Percentiles rank a stretch among this genome's conserved stretches.
Conservation (phyloP, 2,888 invertebrate genomes). For the Melinaea menophilus region DNA sequence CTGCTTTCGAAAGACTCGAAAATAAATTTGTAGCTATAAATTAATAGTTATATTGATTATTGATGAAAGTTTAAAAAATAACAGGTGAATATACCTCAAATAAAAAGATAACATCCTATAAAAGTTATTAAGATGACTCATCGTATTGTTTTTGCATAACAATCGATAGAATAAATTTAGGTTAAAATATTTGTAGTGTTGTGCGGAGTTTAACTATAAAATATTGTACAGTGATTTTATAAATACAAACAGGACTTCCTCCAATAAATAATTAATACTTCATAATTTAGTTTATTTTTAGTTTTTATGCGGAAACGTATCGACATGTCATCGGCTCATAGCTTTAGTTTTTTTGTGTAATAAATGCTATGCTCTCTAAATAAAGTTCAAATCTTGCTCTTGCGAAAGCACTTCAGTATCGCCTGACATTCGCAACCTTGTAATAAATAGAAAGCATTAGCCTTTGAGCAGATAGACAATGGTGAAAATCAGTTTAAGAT, state of each 20-base stretch:
- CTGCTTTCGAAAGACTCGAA: slow-evolving; percentile 65
- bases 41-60: slow-evolving; percentile 50
- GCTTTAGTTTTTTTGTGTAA: slow-evolving; percentile 57
- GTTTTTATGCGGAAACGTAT: slow-evolving; percentile 67
- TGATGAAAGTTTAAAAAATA: slow-evolving; percentile 48
- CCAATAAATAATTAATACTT: slow-evolving; percentile 42
- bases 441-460: slow-evolving; percentile 68
- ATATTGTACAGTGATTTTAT: slow-evolving; percentile 41
- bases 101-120: slow-evolving; percentile 41
- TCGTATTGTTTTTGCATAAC: slow-evolving; percentile 73
- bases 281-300: slow-evolving; percentile 70
- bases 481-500: slow-evolving; percentile 51
- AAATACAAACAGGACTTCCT: slow-evolving; percentile 18
- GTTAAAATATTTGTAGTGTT: slow-evolving; percentile 71
- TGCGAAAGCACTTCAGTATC: slow-evolving; percentile 68
- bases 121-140: slow-evolving; percentile 57
- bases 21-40: slow-evolving; percentile 61
- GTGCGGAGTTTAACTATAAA: slow-evolving; percentile 59
- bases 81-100: slow-evolving; percentile 60
- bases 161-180: slow-evolving; percentile 76
- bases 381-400: slow-evolving; percentile 61
- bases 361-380: slow-evolving; percentile 54
- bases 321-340: slow-evolving; percentile 68
- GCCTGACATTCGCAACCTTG: slow-evolving; percentile 71
- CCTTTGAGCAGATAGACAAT: slow-evolving; percentile 58